Percentiles rank a stretch among this genome's conserved stretches.
phyloP scores from a whole-genome alignment of 2,888 invertebrate species.

The Ferdinandea cuprea region DNA sequence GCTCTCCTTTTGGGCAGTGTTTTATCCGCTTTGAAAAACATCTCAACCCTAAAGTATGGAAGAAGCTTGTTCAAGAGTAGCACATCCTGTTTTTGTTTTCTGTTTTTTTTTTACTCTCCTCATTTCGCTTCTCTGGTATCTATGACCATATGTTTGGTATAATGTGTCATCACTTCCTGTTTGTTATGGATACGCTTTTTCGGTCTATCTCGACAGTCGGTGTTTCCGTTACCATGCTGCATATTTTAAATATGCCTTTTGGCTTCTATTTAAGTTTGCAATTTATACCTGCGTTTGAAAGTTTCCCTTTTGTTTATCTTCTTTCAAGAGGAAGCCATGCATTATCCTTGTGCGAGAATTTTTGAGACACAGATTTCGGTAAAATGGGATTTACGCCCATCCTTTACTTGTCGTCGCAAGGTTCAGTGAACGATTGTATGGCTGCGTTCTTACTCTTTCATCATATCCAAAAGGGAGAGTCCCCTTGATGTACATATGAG shows the following conservation, averaged over 20 bases:
- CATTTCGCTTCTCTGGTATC: constrained; percentile 6
- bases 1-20: background rate
- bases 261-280: constrained; percentile 57
- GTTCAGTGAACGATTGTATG: constrained; percentile 39
- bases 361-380: constrained; percentile 1
- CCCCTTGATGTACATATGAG: background rate
- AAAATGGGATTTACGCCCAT: background rate
- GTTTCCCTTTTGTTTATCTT: constrained; percentile 35
- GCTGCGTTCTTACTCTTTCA: constrained; percentile 8
- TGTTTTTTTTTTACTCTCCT: background rate
- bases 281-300: constrained; percentile 51
- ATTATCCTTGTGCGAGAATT: background rate
- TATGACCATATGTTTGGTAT: constrained; percentile 36
- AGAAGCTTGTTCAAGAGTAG: constrained; percentile 1
- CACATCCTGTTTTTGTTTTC: constrained; percentile 50
- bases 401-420: background rate
- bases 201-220: constrained; percentile 12
- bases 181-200: constrained; percentile 42
- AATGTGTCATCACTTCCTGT: constrained; percentile 67
- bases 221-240: constrained; percentile 41
- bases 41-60: constrained; percentile 31
- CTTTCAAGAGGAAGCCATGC: background rate
- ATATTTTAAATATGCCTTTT: constrained; percentile 47
- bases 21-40: constrained; percentile 47
- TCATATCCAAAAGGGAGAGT: background rate